A percentile compares a stretch with the other conserved stretches of the same genome.
These are phyloP conservation scores for Acronicta psi DNA, from an alignment of 2,888 invertebrate genomes.

Conservation along the genomic window DNA sequence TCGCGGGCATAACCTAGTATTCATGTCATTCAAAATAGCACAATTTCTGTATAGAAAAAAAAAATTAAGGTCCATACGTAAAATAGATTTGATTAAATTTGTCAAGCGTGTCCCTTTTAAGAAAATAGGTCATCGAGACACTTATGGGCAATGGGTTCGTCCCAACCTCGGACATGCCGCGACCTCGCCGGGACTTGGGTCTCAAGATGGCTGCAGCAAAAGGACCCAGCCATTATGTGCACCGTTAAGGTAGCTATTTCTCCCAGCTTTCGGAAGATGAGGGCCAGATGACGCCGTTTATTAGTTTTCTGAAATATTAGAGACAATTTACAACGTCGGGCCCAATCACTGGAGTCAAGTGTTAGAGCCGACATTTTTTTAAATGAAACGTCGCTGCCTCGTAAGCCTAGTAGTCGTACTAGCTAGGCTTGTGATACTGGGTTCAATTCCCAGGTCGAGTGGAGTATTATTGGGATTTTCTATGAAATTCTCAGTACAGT, in stretches of 20 bases:
- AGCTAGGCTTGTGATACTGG: too few species aligned
- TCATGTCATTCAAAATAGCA: too few species aligned
- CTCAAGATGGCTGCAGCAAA: constrained; percentile 18
- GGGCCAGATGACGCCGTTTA: constrained; percentile 2
- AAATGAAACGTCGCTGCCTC: too few species aligned
- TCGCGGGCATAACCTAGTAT: too few species aligned
- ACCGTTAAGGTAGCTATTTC: constrained; percentile 16
- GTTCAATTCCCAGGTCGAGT: too few species aligned
- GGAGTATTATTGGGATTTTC: too few species aligned
- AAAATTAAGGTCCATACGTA: constrained; percentile 15
- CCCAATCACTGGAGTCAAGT: too few species aligned
- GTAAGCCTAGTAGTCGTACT: too few species aligned
- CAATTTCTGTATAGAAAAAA: constrained; percentile 1
- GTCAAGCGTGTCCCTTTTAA: constrained; percentile 21
- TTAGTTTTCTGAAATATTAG: neutral
- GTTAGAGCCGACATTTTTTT: too few species aligned
- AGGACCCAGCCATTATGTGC: constrained; percentile 7
- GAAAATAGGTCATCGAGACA: constrained; percentile 36
- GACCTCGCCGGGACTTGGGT: constrained; percentile 29
- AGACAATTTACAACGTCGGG: neutral
- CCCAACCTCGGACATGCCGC: constrained; percentile 10
- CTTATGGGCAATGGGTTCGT: constrained; percentile 22
- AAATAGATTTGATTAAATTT: constrained; percentile 38
- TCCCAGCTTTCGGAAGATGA: constrained; percentile 5
- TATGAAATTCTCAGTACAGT: too few species aligned